Evolutionary conservation across 2,113 vertebrate species (phyloP), one percentile per base, ranked within the genome.

Genomic region (Carassius gibelio): DNA sequence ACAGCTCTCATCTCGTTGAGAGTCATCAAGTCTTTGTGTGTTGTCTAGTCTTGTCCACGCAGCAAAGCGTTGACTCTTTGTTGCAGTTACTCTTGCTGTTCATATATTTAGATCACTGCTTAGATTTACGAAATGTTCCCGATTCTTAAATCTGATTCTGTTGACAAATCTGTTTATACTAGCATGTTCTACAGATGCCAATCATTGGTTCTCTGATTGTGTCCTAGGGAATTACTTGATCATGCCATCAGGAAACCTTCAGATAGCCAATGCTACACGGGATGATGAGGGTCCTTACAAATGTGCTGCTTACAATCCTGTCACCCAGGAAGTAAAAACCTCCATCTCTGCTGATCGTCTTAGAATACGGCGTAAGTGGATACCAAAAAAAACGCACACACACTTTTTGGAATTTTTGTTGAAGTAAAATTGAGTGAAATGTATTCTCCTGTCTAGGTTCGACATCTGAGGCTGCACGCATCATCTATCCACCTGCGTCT

Each of bases 181-280:
- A 8, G 4, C 9, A 4, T 23, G 23, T 75, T 8, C 57, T 80
- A 17, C 1, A 30, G 30, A 30, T 38, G 5, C 30, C 81, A 84
- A 81, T 61, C 17, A 15, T 23, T 82, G 50, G 4, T 42, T 78
- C 21, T 57, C 77, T 88, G 19, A 66, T 80, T 45, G 71, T 17
- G n/a, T 50, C 50, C 3, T 92, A 99, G 98, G 96, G 75, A 98
- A 99, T 94, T 99, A 99, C 92, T 95, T 99, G 93, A 99, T 99
- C 92, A 99, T 99, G 98, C 98, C 98, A 0, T 99, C 98, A 0
- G 98, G 98, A 83, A 99, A 99, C 92, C 95, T 99, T 83, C 98
- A 99, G 93, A 99, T 99, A 0, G 96, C 97, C 90, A 99, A 99
- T 0, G 98, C 98, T 75, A 99, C 97, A 26, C 96, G 91, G 87